Conservation (phyloP, 1,140 invertebrate species). For the Zaprionus camerounensis region DNA sequence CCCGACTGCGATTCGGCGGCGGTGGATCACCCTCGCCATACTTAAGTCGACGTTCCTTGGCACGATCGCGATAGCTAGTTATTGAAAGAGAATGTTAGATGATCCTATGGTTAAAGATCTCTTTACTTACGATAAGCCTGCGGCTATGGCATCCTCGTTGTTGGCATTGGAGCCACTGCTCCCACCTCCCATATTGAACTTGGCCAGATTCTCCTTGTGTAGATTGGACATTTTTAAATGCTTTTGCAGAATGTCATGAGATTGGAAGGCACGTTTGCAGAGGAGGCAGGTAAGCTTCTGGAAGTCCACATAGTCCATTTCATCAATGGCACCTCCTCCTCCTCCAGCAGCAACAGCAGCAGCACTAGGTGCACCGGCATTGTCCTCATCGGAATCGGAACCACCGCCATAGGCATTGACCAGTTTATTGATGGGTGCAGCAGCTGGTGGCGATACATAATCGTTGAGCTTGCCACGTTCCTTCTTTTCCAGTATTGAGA, state of each 20-base stretch:
- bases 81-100: conserved; percentile 1
- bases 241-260: conserved; percentile 93
- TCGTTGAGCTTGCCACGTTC: conserved; percentile 62
- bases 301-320: conserved; percentile 91
- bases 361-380: background rate
- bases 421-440: conserved; percentile 83
- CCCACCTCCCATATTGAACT: conserved; percentile 41
- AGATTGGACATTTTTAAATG: conserved; percentile 97
- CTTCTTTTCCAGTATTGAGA: conserved; percentile 92
- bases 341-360: conserved; percentile 57
- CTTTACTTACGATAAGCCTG: conserved; percentile 51
- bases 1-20: conserved; percentile 89
- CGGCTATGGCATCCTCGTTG: conserved; percentile 36
- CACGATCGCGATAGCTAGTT: conserved; percentile 94
- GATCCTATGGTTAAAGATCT: background rate
- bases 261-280: conserved; percentile 97
- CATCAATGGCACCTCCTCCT: conserved; percentile 86
- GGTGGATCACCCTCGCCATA: conserved; percentile 94
- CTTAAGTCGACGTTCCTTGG: conserved; percentile 97
- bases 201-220: conserved; percentile 95
- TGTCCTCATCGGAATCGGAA: conserved; percentile 83
- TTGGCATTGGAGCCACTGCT: background rate
- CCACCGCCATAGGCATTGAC: conserved; percentile 90
- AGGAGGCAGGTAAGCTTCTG: conserved; percentile 96
- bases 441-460: conserved; percentile 40